phyloP scores from a whole-genome alignment of 2,113 vertebrate genomes.

The Dinomys branickii region DNA sequence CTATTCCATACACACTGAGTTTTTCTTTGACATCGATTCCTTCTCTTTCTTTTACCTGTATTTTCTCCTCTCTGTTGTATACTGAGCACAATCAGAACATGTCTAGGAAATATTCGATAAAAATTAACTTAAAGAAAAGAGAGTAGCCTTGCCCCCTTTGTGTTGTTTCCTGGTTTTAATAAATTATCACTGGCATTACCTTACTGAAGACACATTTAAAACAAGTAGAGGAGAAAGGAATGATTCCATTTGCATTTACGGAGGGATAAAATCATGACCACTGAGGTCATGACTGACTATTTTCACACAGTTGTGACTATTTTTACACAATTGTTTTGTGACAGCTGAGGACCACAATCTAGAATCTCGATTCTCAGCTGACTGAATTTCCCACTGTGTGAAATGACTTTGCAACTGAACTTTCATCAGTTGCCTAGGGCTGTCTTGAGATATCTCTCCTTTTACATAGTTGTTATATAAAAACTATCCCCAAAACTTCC shows the following conservation, averaged over 20 bases:
- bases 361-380: background rate
- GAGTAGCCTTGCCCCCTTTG: background rate
- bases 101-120: background rate
- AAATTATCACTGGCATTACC: background rate
- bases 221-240: background rate
- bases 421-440: background rate
- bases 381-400: background rate
- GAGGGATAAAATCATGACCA: background rate
- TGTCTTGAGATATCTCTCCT: constrained; percentile 34
- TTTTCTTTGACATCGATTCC: background rate
- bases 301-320: background rate
- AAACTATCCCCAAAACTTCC: background rate
- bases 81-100: background rate
- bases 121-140: background rate
- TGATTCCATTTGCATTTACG: background rate
- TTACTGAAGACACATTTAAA: background rate
- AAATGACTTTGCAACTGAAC: constrained; percentile 18
- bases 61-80: background rate
- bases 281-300: background rate
- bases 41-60: background rate
- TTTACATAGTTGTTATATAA: constrained; percentile 60
- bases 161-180: background rate
- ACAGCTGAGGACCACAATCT: background rate
- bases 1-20: background rate
- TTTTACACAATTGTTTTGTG: background rate